A percentile compares a stretch with the other conserved stretches of the same genome.
Conservation (phyloP, 1,140 invertebrate genomes). For the Mesaphorura yosii region DNA sequence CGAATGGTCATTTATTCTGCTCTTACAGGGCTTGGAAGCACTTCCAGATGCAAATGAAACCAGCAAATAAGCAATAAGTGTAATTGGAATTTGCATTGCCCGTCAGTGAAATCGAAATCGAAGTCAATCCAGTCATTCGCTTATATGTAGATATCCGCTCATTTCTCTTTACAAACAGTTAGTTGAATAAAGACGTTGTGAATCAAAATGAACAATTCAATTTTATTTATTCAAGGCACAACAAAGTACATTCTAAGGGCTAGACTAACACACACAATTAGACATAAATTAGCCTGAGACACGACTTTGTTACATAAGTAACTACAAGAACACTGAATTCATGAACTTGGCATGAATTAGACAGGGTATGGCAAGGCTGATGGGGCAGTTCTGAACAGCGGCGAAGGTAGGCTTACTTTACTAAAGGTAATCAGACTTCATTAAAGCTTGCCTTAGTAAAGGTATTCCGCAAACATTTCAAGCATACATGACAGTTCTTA, state of each 20-base stretch:
- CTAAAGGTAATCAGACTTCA: neutral
- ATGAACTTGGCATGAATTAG: neutral
- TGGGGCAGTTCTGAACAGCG: neutral
- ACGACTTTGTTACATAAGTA: neutral
- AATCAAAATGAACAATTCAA: neutral
- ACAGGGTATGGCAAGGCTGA: too few relatives aligned
- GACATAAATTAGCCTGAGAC: neutral
- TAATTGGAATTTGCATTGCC: neutral
- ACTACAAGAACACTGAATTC: neutral
- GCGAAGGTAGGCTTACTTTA: neutral
- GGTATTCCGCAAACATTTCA: neutral
- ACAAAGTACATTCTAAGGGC: neutral
- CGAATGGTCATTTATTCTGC: slow-evolving; percentile 8
- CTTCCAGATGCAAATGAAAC: slow-evolving; percentile 20
- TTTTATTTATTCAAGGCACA: neutral
- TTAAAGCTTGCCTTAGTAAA: neutral
- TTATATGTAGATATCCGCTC: neutral
- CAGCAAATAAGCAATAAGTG: neutral
- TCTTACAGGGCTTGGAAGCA: slow-evolving; percentile 23
- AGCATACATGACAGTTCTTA: neutral
- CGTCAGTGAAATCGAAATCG: neutral
- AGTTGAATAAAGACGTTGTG: neutral
- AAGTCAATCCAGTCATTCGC: neutral
- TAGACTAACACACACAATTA: neutral
- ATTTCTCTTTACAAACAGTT: too few relatives aligned